Conservation (phyloP, 2,113 vertebrate genomes). For the Anolis carolinensis region DNA sequence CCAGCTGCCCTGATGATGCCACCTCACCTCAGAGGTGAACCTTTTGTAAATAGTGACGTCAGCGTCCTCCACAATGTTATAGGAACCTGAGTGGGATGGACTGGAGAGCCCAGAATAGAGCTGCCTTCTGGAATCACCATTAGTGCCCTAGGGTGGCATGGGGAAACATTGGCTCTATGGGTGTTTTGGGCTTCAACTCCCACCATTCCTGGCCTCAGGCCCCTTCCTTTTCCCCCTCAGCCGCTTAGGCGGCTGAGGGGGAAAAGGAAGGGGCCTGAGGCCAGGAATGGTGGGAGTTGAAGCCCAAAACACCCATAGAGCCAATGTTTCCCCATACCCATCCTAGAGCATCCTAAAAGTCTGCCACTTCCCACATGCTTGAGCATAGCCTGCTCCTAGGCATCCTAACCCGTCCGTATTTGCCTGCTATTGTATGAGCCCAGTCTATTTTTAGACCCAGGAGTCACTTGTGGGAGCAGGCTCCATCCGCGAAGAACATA, state of each 20-base stretch:
- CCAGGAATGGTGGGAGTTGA: too few species aligned
- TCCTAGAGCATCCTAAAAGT: not conserved
- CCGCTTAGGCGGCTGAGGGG: too few species aligned
- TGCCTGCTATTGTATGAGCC: not conserved
- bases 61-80: not conserved
- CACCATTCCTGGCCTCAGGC: too few species aligned
- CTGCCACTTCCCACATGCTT: not conserved
- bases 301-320: too few species aligned
- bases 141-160: too few species aligned
- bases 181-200: too few species aligned
- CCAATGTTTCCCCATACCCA: too few species aligned
- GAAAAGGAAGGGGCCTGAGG: too few species aligned
- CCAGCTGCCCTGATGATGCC: not conserved
- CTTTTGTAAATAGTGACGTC: not conserved
- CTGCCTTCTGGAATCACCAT: too few species aligned
- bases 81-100: not conserved
- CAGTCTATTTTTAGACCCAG: not conserved
- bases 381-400: not conserved
- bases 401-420: not conserved
- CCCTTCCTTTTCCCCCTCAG: too few species aligned
- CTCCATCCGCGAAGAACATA: not conserved
- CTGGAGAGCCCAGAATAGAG: too few species aligned
- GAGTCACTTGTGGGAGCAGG: slow-evolving; percentile 1
- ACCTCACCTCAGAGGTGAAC: slow-evolving; percentile 10
- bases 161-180: too few species aligned